A percentile compares a stretch with the other conserved stretches of the same genome.
These are phyloP conservation scores for Laticauda laticaudata DNA, from an alignment of 2,113 vertebrate species.

Conservation along the genomic window DNA sequence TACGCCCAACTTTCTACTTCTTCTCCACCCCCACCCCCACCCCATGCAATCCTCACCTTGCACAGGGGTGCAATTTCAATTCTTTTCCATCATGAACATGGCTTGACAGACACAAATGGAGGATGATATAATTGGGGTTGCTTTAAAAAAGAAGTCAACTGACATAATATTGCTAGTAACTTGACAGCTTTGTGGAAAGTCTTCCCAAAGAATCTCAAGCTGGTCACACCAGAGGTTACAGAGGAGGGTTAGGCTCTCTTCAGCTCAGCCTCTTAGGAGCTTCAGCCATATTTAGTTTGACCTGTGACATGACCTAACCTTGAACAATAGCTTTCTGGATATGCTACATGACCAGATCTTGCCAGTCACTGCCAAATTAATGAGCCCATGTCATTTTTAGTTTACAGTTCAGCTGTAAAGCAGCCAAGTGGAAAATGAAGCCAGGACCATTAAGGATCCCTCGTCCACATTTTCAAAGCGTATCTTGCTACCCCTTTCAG, in stretches of 20 bases:
- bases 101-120: slow-evolving; percentile 53
- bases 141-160: slow-evolving; percentile 63
- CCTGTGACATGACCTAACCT: slow-evolving; percentile 81
- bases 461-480: slow-evolving; percentile 66
- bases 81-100: slow-evolving; percentile 22
- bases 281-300: slow-evolving; percentile 74
- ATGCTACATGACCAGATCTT: slow-evolving; percentile 77
- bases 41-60: neutral
- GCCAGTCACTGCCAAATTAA: slow-evolving; percentile 84
- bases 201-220: slow-evolving; percentile 59
- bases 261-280: slow-evolving; percentile 67
- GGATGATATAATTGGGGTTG: slow-evolving; percentile 68
- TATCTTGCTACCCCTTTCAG: slow-evolving; percentile 61
- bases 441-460: slow-evolving; percentile 67
- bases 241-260: slow-evolving; percentile 65
- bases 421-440: slow-evolving; percentile 83
- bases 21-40: neutral
- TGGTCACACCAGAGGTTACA: slow-evolving; percentile 61
- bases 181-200: slow-evolving; percentile 65
- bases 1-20: neutral
- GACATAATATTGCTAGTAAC: slow-evolving; percentile 73
- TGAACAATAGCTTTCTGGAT: slow-evolving; percentile 81
- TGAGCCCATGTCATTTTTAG: slow-evolving; percentile 85
- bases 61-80: neutral
- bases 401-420: slow-evolving; percentile 79